Evolutionary conservation across 2,888 invertebrate species (phyloP).

Genomic region (Ormyrus labotus): DNA sequence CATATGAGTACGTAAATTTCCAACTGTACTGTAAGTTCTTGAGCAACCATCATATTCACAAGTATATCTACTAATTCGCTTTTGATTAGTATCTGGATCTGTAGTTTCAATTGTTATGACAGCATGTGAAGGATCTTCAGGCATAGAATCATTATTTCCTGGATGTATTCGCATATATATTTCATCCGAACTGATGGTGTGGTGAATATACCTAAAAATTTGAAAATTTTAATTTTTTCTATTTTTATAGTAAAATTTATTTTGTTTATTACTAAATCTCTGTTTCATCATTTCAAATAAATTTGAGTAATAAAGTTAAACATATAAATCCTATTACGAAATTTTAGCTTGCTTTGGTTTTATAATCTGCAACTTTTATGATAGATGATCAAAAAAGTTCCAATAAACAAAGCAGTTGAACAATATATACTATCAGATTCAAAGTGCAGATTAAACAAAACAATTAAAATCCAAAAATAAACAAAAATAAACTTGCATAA

Average conservation of each 20-base stretch:
- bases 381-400: too few relatives aligned
- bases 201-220: slow-evolving; percentile 80
- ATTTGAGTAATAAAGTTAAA: too few relatives aligned
- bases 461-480: neutral
- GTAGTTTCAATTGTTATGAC: slow-evolving; percentile 82
- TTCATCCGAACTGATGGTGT: slow-evolving; percentile 83
- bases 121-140: slow-evolving; percentile 82
- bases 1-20: slow-evolving; percentile 95
- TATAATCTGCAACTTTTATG: too few relatives aligned
- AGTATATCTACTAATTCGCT: slow-evolving; percentile 83
- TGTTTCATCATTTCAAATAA: too few relatives aligned
- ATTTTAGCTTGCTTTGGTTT: too few relatives aligned
- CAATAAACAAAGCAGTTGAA: too few relatives aligned
- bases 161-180: slow-evolving; percentile 85
- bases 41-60: slow-evolving; percentile 94
- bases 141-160: slow-evolving; percentile 80
- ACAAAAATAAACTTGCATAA: slow-evolving; percentile 26
- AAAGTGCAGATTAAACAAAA: neutral
- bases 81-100: slow-evolving; percentile 79
- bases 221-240: neutral
- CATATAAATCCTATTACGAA: too few relatives aligned
- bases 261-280: too few relatives aligned
- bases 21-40: slow-evolving; percentile 94
- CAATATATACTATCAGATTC: too few relatives aligned
- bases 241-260: too few relatives aligned